phyloP scores from a whole-genome alignment of 2,888 invertebrate species.

The Acleris sparsana region DNA sequence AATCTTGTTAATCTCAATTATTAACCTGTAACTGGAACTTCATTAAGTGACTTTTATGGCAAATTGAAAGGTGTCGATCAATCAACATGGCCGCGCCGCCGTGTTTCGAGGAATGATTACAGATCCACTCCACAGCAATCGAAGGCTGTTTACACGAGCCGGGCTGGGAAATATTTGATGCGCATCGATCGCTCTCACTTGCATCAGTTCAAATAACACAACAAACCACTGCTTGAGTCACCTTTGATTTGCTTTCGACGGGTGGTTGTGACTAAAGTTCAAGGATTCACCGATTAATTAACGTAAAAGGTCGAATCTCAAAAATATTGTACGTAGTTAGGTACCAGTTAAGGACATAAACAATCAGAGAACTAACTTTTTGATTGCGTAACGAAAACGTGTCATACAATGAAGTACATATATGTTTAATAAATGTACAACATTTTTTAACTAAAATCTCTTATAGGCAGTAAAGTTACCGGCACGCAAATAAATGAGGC shows the following conservation, averaged over 20 bases:
- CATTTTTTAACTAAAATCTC: too few relatives aligned
- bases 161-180: conserved; percentile 48
- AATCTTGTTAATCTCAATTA: neutral
- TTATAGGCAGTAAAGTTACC: too few relatives aligned
- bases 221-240: neutral
- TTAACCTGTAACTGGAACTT: neutral
- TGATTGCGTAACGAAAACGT: too few relatives aligned
- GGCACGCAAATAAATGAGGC: too few relatives aligned
- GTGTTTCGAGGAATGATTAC: conserved; percentile 6
- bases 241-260: neutral
- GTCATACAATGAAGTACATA: too few relatives aligned
- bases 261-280: neutral
- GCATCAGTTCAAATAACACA: conserved; percentile 47
- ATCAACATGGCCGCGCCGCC: neutral
- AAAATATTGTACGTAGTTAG: too few relatives aligned
- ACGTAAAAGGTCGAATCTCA: too few relatives aligned
- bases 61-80: neutral
- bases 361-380: too few relatives aligned
- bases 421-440: too few relatives aligned
- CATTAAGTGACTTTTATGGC: conserved; percentile 2
- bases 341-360: too few relatives aligned
- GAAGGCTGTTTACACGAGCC: conserved; percentile 17
- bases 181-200: conserved; percentile 51
- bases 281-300: too few relatives aligned
- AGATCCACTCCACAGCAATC: conserved; percentile 2